Evolutionary conservation across 2,113 vertebrate species (phyloP), one percentile per base, ranked within the genome.

Genomic region (Datnioides undecimradiatus): DNA sequence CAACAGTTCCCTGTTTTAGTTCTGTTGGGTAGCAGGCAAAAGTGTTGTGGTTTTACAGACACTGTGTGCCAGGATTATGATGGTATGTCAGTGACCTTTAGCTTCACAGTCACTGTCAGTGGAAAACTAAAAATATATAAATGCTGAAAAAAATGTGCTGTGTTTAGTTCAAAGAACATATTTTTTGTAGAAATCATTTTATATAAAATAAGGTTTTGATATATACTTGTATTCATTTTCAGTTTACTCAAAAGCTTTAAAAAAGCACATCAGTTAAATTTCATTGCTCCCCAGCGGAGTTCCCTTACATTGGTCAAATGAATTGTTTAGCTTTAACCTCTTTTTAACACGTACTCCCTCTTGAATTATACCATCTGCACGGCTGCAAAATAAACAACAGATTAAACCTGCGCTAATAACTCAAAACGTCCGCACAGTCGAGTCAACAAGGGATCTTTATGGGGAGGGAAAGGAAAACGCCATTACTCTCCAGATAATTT

Each of bases 401-500:
- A 88, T 85, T 83, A 85, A 83, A 87, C 66, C 11, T 75, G 54
- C 0, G 40, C 79, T 88, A 83, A 90, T 86, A 84, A 89, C 60
- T 84, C 60, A 86, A 84, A 90, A 82, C 84, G 88, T 82, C 78
- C n/a, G 55, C 34, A 6, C 7, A 48, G 78, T 64, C 6, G 52
- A 85, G 87, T 87, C 85, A 88, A 86, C 74, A 54, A 52, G 75
- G 77, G 85, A 85, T 87, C 79, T 83, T 90, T 82, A 72, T 66
- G 63, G 84, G 79, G 87, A 85, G 73, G 78, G 75, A 86, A 76
- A 81, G 80, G 85, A 88, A 84, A 89, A 90, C 79, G 75, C 83
- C 87, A 86, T 91, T 88, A 87, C 79, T 91, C 91, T 90, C 85
- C 79, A 83, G 88, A 92, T 90, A 85, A 86, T 92, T 89, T 90